Evolutionary conservation across 2,797 vertebrate species (phyloP), one percentile per base, ranked within the genome.

Genomic region (Scleropages formosus): DNA sequence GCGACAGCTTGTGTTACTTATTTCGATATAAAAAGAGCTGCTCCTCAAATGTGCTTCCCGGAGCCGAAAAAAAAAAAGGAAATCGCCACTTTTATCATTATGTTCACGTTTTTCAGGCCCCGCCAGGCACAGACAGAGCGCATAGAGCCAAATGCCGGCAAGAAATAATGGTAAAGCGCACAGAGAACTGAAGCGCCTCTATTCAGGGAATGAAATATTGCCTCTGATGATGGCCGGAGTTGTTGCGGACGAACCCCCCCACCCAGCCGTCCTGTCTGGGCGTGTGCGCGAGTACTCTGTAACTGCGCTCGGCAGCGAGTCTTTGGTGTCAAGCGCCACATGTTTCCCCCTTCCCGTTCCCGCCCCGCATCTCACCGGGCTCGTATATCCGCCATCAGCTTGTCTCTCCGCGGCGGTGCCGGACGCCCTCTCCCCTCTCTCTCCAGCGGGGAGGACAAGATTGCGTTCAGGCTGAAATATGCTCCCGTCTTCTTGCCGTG

Each of bases 351-450:
- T 51, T 47, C 69, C 53, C n/a, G 16, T 3, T 12, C 60, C 39
- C 31, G 26, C n/a, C 39, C 49, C 58, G 74, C 31, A 39, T 4
- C 75, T 31, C 60, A 56, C 65, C 69, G 39, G n/a, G 79, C 82
- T 62, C 80, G 77, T 86, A 88, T 88, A 87, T 88, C 86, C 72
- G 81, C 82, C 78, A 81, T 87, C 85, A 81, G 83, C 85, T 80
- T 84, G 78, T 86, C 82, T 67, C 7, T 79, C 83, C 73, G 74
- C 75, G 56, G 16, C 61, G 16, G n/a, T 15, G 11, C 46, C 8
- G 49, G 59, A 59, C 60, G 58, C 53, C 13, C n/a, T 62, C n/a
- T 39, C 44, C 12, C 24, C 69, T 4, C n/a, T 49, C 79, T 79
- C 80, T 49, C 73, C 74, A 77, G 69, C 1, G 62, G 78, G n/a